Percentiles rank a stretch among this genome's conserved stretches.
These are phyloP conservation scores for Archaeoteleia sp. DNA, from an alignment of 2,888 invertebrate species.

Conservation along the genomic window DNA sequence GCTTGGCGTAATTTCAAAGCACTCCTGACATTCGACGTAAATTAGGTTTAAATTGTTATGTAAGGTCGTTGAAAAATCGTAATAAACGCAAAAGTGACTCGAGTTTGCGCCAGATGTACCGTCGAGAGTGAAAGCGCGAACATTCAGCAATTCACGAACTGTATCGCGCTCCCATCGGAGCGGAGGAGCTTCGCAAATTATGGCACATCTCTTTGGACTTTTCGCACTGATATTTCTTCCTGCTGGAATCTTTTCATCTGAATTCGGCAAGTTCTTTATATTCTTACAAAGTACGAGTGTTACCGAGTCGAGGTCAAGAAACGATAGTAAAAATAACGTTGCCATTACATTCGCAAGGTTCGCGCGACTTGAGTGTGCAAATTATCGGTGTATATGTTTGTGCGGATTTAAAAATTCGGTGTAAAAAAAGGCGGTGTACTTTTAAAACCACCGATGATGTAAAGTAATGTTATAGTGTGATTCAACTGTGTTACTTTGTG, in stretches of 20 bases:
- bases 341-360: too few species aligned
- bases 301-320: too few species aligned
- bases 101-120: slow-evolving; percentile 65
- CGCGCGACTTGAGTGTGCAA: too few species aligned
- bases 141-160: slow-evolving; percentile 48
- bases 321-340: too few species aligned
- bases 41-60: slow-evolving; percentile 56
- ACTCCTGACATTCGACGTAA: slow-evolving; percentile 30
- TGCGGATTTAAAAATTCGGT: too few species aligned
- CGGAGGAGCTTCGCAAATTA: slow-evolving; percentile 12
- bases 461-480: too few species aligned
- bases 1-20: slow-evolving; percentile 12
- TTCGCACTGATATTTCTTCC: slow-evolving; percentile 33
- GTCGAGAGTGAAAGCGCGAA: slow-evolving; percentile 71
- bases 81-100: slow-evolving; percentile 56
- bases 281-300: slow-evolving; percentile 3
- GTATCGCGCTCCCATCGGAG: slow-evolving; percentile 31
- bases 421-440: too few species aligned
- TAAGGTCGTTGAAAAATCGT: slow-evolving; percentile 64
- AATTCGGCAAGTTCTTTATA: slow-evolving; percentile 65
- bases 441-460: too few species aligned
- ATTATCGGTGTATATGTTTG: too few species aligned
- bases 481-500: too few species aligned
- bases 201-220: slow-evolving; percentile 35
- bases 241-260: slow-evolving; percentile 49